Evolutionary conservation across 1,140 invertebrate species (phyloP), one percentile per base, ranked within the genome.

Genomic region (Lepidurus packardi): DNA sequence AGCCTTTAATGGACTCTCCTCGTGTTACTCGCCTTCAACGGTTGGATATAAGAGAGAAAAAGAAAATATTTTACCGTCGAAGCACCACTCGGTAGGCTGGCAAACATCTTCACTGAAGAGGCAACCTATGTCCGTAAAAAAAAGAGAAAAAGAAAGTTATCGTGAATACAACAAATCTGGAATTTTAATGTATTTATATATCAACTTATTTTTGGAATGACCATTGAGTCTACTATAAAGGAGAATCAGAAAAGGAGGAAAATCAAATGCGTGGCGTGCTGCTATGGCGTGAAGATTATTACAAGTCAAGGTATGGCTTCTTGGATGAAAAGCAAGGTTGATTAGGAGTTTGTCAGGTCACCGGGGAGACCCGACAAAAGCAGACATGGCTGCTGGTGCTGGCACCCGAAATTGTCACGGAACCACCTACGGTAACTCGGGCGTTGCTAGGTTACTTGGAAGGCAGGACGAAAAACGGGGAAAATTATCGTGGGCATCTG

Each of bases 311-410:
- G 53, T 65, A 65, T 16, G 53, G 53, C 53, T 65, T 65, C 53
- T 7, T 47, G 10, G 10, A 65, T 65, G 13, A n/a, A 16, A 16
- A 13, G 53, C 53, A 16, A 65, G 53, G 53, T 65, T 65, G 53
- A 65, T 65, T 65, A 65, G 53, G 13, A 65, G 53, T 65, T 65
- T 65, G 53, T 65, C 53, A 65, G 53, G 53, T 65, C 53, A 65
- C 53, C 53, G 53, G 53, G 53, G 9, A 65, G 53, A 21, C 6
- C 53, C 53, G 53, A 65, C 53, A 65, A 65, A 65, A 16, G 53
- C 53, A 65, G 53, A 65, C 53, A 65, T n/a, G 53, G 53, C 53
- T 65, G 53, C 53, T 65, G 53, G 53, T 65, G 53, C 53, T 65
- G 53, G 53, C 53, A 65, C 13, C 13, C 53, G 21, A 65, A 65